These are phyloP conservation scores for fruit fly (Drosophila melanogaster) DNA, from an alignment of 1,140 invertebrate genomes.

Conservation along the genomic window DNA sequence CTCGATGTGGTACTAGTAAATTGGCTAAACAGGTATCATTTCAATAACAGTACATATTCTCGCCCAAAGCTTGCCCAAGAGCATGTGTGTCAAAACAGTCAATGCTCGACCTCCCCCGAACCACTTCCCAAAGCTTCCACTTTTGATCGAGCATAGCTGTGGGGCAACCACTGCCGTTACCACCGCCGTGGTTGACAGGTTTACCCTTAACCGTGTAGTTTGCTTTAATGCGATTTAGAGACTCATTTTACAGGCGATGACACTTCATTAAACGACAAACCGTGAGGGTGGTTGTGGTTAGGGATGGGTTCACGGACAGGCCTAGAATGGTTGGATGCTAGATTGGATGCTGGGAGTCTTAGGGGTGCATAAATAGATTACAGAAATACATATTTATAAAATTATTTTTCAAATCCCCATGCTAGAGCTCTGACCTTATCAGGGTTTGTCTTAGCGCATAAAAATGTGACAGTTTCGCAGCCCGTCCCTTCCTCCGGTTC, in stretches of 20 bases:
- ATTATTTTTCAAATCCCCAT: conserved; percentile 55
- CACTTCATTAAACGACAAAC: conserved; percentile 80
- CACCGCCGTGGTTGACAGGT: conserved; percentile 61
- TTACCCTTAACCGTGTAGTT: conserved; percentile 74
- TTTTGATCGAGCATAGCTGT: conserved; percentile 13
- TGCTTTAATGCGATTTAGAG: conserved; percentile 80
- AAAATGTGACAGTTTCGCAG: conserved; percentile 31
- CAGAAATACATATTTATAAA: conserved; percentile 78
- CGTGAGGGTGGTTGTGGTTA: conserved; percentile 57
- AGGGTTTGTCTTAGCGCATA: conserved; percentile 54
- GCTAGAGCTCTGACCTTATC: conserved; percentile 54
- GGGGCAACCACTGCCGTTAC: conserved; percentile 36
- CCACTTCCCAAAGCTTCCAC: neutral
- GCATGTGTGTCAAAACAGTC: conserved; percentile 25
- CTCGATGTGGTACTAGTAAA: too few species aligned
- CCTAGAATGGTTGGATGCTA: conserved; percentile 20
- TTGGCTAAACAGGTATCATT: neutral
- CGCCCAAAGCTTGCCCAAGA: neutral
- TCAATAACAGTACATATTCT: neutral
- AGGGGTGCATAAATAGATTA: conserved; percentile 77
- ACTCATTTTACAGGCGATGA: conserved; percentile 83
- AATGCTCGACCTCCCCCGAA: neutral
- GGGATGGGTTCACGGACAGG: conserved; percentile 13
- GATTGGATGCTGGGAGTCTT: conserved; percentile 26
- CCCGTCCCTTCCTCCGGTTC: neutral